Evolutionary conservation across 2,888 invertebrate species (phyloP).

Genomic region (Agrenia bidenticulata): DNA sequence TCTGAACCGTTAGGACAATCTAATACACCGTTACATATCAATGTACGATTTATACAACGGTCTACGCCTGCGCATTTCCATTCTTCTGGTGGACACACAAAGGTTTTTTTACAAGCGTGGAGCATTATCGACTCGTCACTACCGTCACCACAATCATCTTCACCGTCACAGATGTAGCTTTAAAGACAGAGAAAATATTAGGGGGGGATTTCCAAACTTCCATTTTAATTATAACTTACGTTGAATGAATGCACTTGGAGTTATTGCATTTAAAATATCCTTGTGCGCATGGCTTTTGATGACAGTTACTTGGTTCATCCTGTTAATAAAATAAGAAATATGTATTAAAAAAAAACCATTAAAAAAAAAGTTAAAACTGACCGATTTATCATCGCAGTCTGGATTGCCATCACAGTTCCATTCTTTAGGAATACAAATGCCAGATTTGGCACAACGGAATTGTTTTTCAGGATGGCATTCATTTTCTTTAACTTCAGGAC

Average conservation of each 20-base stretch:
- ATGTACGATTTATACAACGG: constrained; percentile 78
- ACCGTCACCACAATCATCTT: constrained; percentile 76
- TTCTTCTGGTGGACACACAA: constrained; percentile 37
- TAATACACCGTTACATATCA: constrained; percentile 80
- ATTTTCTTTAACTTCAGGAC: constrained; percentile 75
- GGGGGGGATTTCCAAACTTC: background rate
- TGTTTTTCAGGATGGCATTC: constrained; percentile 86
- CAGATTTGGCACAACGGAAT: constrained; percentile 69
- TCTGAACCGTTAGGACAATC: constrained; percentile 71
- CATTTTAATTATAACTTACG: constrained; percentile 54
- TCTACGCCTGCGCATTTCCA: constrained; percentile 46
- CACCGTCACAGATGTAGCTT: constrained; percentile 84
- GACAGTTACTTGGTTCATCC: constrained; percentile 69
- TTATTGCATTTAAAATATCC: constrained; percentile 83
- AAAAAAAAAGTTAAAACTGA: no score
- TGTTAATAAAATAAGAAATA: no score
- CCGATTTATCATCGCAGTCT: constrained; percentile 84
- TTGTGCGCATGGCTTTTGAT: constrained; percentile 69
- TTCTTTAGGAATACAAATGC: constrained; percentile 85
- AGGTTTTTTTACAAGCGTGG: constrained; percentile 51
- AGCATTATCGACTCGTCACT: constrained; percentile 37
- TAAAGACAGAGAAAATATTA: background rate
- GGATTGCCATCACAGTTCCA: constrained; percentile 94
- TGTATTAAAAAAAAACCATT: no score
- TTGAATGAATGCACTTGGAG: constrained; percentile 84